These are phyloP conservation scores for Pelodiscus sinensis DNA, from an alignment of 2,113 vertebrate genomes.

Conservation along the genomic window DNA sequence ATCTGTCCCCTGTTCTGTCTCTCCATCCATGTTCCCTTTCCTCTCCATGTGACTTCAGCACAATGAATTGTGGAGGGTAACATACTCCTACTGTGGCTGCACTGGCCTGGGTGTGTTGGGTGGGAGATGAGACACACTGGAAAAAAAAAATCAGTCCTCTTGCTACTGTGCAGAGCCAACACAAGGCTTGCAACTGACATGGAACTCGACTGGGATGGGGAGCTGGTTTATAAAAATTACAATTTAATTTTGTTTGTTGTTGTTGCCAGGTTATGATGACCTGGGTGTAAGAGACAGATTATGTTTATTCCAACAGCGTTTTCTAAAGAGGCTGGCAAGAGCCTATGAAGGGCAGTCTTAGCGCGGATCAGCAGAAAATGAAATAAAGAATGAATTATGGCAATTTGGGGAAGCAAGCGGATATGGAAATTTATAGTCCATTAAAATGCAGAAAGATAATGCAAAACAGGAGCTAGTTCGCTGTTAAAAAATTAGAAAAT, in stretches of 20 bases:
- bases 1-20: not conserved
- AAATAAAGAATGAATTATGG: not conserved
- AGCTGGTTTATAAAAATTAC: not conserved
- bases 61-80: not conserved
- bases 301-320: not conserved
- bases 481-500: not conserved
- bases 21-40: not conserved
- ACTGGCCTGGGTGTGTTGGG: not conserved
- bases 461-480: not conserved
- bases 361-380: not conserved
- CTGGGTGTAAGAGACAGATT: not conserved
- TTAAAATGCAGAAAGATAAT: not conserved
- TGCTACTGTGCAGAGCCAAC: not conserved
- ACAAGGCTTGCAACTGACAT: not conserved
- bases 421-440: not conserved
- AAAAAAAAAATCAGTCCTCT: not conserved
- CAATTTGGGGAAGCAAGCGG: not conserved
- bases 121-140: not conserved
- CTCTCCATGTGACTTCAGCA: not conserved
- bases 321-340: not conserved
- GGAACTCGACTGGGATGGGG: not conserved
- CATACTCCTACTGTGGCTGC: not conserved
- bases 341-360: not conserved
- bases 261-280: not conserved
- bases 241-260: not conserved